Conservation (phyloP, 1,140 invertebrate species). For the Pogonomyrmex californicus region DNA sequence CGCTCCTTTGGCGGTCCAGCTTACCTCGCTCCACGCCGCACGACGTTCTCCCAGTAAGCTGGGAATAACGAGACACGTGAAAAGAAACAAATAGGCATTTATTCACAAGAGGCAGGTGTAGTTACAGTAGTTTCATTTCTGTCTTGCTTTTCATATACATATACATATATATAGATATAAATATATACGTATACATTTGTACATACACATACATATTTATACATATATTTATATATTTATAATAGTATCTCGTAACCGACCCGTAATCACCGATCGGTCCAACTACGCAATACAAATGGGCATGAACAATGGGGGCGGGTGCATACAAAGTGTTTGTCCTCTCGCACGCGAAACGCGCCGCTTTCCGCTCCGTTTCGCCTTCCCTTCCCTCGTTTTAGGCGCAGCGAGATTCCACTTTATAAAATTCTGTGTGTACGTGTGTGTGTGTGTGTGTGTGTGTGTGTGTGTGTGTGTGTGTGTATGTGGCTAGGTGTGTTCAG, state of each 20-base stretch:
- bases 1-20: neutral
- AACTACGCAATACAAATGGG: constrained; percentile 84
- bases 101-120: constrained; percentile 86
- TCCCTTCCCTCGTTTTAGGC: constrained; percentile 19
- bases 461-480: constrained; percentile 3
- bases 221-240: constrained; percentile 72
- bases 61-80: constrained; percentile 73
- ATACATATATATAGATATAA: constrained; percentile 47
- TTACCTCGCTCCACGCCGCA: neutral
- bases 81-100: constrained; percentile 87
- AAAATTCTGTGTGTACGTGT: constrained; percentile 28
- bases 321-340: constrained; percentile 79
- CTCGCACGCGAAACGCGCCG: constrained; percentile 72
- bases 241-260: constrained; percentile 79
- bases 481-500: constrained; percentile 35
- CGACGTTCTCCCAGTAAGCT: neutral
- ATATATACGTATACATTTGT: constrained; percentile 51
- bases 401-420: constrained; percentile 70
- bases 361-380: constrained; percentile 20
- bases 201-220: constrained; percentile 49
- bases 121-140: constrained; percentile 84
- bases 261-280: constrained; percentile 73
- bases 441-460: neutral
- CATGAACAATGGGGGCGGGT: constrained; percentile 82
- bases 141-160: constrained; percentile 74